Evolutionary conservation across 2,888 invertebrate species (phyloP).

Genomic region (Lepidochrysops patricia): DNA sequence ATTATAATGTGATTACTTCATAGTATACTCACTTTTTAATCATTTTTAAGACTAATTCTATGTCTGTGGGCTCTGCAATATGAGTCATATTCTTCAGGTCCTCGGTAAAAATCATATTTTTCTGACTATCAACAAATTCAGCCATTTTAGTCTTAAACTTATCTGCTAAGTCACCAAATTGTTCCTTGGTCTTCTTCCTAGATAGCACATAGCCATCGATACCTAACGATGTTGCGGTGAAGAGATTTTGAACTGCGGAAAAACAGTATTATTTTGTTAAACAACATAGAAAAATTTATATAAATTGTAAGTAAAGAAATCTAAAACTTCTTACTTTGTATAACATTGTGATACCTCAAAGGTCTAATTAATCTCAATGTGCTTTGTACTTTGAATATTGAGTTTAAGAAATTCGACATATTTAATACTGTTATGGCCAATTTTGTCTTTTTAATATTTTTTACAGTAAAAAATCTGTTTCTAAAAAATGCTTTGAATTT

Average conservation of each 20-base stretch:
- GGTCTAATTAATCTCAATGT: slow-evolving; percentile 11
- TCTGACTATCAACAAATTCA: slow-evolving; percentile 71
- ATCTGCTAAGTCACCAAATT: slow-evolving; percentile 76
- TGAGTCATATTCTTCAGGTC: slow-evolving; percentile 89
- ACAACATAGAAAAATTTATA: neutral
- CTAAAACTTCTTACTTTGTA: slow-evolving; percentile 7
- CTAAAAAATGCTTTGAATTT: neutral
- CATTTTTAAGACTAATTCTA: slow-evolving; percentile 79
- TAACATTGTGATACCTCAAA: slow-evolving; percentile 9
- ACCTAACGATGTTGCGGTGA: slow-evolving; percentile 75
- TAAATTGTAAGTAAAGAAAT: neutral
- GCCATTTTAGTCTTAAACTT: slow-evolving; percentile 82
- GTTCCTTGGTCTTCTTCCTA: slow-evolving; percentile 70
- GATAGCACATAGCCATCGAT: slow-evolving; percentile 73
- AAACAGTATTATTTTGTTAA: neutral
- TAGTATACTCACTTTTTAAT: slow-evolving; percentile 74
- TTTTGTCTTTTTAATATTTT: neutral
- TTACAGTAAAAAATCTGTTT: neutral
- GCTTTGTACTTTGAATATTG: neutral
- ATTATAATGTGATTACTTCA: neutral
- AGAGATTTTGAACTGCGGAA: slow-evolving; percentile 61
- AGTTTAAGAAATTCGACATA: slow-evolving; percentile 14
- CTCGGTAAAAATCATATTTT: slow-evolving; percentile 86
- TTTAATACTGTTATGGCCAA: neutral
- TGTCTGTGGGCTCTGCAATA: slow-evolving; percentile 77